Base-by-base conservation (phyloP, 2,113 vertebrate genomes). In the Oncorhynchus tshawytscha region DNA sequence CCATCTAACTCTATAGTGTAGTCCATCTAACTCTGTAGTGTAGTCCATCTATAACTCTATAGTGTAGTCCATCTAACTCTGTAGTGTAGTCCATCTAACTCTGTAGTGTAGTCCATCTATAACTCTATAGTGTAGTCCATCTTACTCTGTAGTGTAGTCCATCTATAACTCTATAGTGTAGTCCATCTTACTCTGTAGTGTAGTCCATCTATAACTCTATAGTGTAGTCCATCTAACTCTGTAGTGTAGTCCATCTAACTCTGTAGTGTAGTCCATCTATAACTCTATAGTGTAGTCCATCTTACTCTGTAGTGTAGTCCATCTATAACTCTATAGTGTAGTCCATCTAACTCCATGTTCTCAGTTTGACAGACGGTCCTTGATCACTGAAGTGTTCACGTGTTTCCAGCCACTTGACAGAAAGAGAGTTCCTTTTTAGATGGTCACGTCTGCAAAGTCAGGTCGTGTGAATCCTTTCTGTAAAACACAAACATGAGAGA, bases 381-480 rank as follows among this genome's bases (percentile, higher is more conserved):
- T 45, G 1, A 54, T 77, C 25, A 70, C 18, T 22, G 51, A 25
- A 54, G 7, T 49, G 69, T 57, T 71, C 57, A 48, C 29, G 76
- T 24, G 78, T 72, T 68, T 34, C 18, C 67, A 39, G 31, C 5
- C 31, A 39, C 31, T 34, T 45, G 29, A 22, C 48, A 54, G 13
- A 54, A 18, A 15, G 51, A 54, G 49, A 34, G 59, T 79, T 3
- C 25, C 49, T 76, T 67, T 31, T 90, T 74, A 92, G 31, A 86
- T 20, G 0, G 0, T 7, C 22, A 49, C 0, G 0, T 86, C 86
- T 2, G 0, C 0, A 74, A 92, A 92, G 59, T 91, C 74, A 0
- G 3, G 0, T 83, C 67, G 90, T 0, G 1, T 2, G 67, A 60
- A 93, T 9, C 91, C 91, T 88, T 88, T 92, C 93, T 94, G 89